Base-by-base conservation (phyloP, 2,113 vertebrate species). In the Eulemur macaco region DNA sequence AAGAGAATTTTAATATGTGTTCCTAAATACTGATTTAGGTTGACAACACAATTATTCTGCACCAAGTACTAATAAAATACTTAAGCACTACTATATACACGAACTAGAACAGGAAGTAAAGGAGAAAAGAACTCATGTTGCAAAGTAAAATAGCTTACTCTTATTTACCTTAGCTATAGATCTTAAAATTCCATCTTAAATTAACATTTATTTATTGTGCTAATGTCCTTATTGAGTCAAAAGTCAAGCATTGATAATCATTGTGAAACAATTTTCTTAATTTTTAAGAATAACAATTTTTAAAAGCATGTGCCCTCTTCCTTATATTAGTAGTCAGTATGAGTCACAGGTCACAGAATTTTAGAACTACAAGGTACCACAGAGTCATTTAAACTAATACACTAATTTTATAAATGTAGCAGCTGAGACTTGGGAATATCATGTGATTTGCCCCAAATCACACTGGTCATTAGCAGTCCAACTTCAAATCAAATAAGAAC, bases 271-370 rank as follows among this genome's bases (percentile, higher is more conserved):
- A 69, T 76, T 86, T 91, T 69, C 20, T 88, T 82, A 45, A 85
- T 82, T 92, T 97, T 94, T 66, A 92, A 92, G n/a, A 87, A 95
- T 52, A 84, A 37, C n/a, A 47, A 52, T 64, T 82, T 91, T 81
- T 12, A 45, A 94, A 92, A 96, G 25, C 34, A 54, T 83, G 6
- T 45, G 50, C 54, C 8, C 23, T 95, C 20, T 83, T 89, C 10
- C 47, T 78, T 90, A 56, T 45, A 39, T 31, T 71, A 74, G 31
- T 47, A 81, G 71, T 50, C 81, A 27, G 29, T 25, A 18, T 82
- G 85, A 77, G 50, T 82, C 64, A 82, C 3, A 64, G 37, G 52
- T 86, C 21, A 78, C 23, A 83, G 50, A 60, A 83, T 45, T 94
- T 78, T 78, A 77, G 95, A 89, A 91, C n/a, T 81, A 58, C 23